Evolutionary conservation across 1,140 invertebrate species (phyloP), one percentile per base, ranked within the genome.

Genomic region (Leptestheria dahalacensis): DNA sequence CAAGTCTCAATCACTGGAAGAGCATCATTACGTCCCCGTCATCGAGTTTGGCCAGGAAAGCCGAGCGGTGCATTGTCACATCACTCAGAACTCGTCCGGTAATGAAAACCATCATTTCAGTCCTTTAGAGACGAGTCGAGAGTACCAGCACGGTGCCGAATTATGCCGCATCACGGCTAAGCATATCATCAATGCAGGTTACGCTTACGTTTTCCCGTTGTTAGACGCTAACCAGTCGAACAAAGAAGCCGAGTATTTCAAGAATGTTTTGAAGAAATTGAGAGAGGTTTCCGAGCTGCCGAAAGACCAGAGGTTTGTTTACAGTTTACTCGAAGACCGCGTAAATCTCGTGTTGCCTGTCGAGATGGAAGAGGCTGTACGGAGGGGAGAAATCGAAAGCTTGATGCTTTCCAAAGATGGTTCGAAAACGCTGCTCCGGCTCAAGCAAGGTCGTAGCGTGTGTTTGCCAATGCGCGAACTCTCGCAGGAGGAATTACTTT

Each of bases 91-190:
- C 28, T 48, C 33, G 6, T 41, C 59, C 18, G 84, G 84, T 20
- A 68, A 83, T 58, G 81, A 81, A 3, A 77, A 77, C n/a, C 83
- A 85, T 68, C 83, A 86, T 70, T 87, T 85, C 77, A 84, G 85
- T 73, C 85, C 85, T 64, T 41, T 41, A 15, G 33, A 41, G 15
- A 82, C 85, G 21, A 41, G 51, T 46, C 33, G 51, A 55, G 53
- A 18, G 12, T 21, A 41, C 29, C 23, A 59, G 18, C 47, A 46
- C 9, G 33, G 29, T 18, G 15, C 20, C 29, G 60, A 47, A 12
- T 21, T 29, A 20, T 60, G 63, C 61, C 63, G 65, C 2, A 67
- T 68, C 11, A 68, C 68, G 4, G 57, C 63, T 12, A 65, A 64
- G 60, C 56, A 66, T 26, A 74, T 79, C 15, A 65, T 81, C n/a